phyloP scores from a whole-genome alignment of 2,888 invertebrate species.

The Sphaerophoria taeniata region DNA sequence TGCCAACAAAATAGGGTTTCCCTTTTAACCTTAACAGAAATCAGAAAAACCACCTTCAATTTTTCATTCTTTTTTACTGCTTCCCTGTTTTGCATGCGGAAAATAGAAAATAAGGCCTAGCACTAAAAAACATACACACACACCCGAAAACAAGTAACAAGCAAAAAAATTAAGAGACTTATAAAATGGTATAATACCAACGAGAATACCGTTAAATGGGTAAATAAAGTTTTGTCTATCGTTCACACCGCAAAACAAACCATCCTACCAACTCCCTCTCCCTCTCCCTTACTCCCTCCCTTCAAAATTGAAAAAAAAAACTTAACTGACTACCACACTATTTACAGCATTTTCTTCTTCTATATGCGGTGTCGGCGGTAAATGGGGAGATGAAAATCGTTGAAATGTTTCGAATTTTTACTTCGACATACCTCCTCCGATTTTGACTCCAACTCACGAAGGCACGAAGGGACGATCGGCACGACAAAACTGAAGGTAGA shows the following conservation, averaged over 20 bases:
- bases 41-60: not conserved
- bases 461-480: no score
- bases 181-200: constrained; percentile 69
- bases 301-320: not conserved
- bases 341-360: not conserved
- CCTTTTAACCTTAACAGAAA: not conserved
- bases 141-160: not conserved
- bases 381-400: constrained; percentile 55
- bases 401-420: constrained; percentile 67
- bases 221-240: constrained; percentile 63
- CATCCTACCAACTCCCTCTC: not conserved
- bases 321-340: constrained; percentile 24
- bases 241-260: constrained; percentile 2
- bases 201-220: constrained; percentile 68
- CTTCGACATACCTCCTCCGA: constrained; percentile 9
- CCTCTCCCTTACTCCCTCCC: no score
- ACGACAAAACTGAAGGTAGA: not conserved
- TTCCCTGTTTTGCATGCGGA: constrained; percentile 37
- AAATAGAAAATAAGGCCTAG: constrained; percentile 61
- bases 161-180: constrained; percentile 50
- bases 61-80: not conserved
- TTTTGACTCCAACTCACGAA: not conserved
- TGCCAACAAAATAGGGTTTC: constrained; percentile 26
- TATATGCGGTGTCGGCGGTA: not conserved
- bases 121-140: constrained; percentile 4